A percentile compares a stretch with the other conserved stretches of the same genome.
Conservation (phyloP, 2,113 vertebrate species). For the Zosterops borbonicus region DNA sequence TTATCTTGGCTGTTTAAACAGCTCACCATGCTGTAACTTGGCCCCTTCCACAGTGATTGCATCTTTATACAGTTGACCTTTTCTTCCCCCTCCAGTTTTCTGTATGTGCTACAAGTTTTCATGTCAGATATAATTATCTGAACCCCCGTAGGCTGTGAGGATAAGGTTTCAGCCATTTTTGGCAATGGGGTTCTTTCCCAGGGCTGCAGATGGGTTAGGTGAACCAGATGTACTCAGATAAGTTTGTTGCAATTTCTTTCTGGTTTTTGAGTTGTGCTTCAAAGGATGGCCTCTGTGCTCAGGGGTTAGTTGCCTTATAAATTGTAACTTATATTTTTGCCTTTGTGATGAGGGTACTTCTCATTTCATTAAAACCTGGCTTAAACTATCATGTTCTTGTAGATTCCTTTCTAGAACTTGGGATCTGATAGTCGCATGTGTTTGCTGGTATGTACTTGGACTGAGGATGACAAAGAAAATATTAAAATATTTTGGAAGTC, state of each 20-base stretch:
- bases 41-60: slow-evolving; percentile 43
- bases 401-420: neutral
- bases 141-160: slow-evolving; percentile 64
- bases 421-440: neutral
- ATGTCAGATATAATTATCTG: slow-evolving; percentile 68
- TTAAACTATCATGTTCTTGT: neutral
- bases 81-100: slow-evolving; percentile 56
- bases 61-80: slow-evolving; percentile 67
- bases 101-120: slow-evolving; percentile 67
- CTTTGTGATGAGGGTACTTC: neutral
- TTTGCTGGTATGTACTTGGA: neutral
- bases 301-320: slow-evolving; percentile 16
- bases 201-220: slow-evolving; percentile 58
- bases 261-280: slow-evolving; percentile 44
- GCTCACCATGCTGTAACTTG: slow-evolving; percentile 60
- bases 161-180: slow-evolving; percentile 66
- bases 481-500: neutral
- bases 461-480: neutral
- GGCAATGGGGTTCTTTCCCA: slow-evolving; percentile 63
- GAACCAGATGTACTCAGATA: slow-evolving; percentile 66
- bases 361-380: neutral
- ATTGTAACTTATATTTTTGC: neutral
- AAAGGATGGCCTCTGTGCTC: slow-evolving; percentile 4
- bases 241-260: slow-evolving; percentile 47
- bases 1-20: slow-evolving; percentile 59